phyloP scores from a whole-genome alignment of 2,888 invertebrate species.

The Megalurothrips usitatus region DNA sequence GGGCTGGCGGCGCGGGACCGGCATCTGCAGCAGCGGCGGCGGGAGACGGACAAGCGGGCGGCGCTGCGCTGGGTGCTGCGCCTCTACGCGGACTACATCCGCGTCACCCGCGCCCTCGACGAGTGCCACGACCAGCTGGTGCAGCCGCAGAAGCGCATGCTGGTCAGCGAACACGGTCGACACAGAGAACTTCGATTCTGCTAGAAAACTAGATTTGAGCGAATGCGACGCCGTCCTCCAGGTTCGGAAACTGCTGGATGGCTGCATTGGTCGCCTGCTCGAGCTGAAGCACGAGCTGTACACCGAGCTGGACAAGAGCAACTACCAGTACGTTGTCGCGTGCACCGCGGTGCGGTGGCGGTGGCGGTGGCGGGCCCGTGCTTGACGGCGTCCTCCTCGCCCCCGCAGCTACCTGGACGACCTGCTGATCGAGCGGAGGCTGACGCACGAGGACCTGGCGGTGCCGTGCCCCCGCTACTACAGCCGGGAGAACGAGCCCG shows the following conservation, averaged over 20 bases:
- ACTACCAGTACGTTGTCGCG: not conserved
- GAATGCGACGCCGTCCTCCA: not conserved
- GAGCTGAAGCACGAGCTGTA: slow-evolving; percentile 35
- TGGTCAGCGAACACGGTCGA: slow-evolving; percentile 53
- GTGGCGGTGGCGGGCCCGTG: not conserved
- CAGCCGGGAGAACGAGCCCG: slow-evolving; percentile 51
- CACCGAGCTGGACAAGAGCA: slow-evolving; percentile 34
- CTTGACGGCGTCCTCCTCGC: slow-evolving; percentile 47
- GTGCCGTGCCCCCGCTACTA: slow-evolving; percentile 61
- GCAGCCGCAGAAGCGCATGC: slow-evolving; percentile 57
- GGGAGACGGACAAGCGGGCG: slow-evolving; percentile 18
- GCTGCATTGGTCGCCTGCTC: slow-evolving; percentile 32
- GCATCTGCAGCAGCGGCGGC: not conserved
- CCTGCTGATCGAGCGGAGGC: slow-evolving; percentile 61
- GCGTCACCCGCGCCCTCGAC: slow-evolving; percentile 55
- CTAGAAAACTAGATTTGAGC: not conserved
- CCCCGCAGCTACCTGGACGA: slow-evolving; percentile 65
- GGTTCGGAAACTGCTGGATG: not conserved
- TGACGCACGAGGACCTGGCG: slow-evolving; percentile 63
- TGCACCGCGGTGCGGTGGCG: slow-evolving; percentile 28
- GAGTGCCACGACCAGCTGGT: slow-evolving; percentile 59
- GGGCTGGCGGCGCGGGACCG: not conserved
- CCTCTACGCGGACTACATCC: slow-evolving; percentile 45
- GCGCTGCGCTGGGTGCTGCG: slow-evolving; percentile 12
- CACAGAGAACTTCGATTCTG: not conserved